Percentiles rank a stretch among this genome's conserved stretches.
Conservation (phyloP, 2,797 vertebrate species). For the Miichthys miiuy region DNA sequence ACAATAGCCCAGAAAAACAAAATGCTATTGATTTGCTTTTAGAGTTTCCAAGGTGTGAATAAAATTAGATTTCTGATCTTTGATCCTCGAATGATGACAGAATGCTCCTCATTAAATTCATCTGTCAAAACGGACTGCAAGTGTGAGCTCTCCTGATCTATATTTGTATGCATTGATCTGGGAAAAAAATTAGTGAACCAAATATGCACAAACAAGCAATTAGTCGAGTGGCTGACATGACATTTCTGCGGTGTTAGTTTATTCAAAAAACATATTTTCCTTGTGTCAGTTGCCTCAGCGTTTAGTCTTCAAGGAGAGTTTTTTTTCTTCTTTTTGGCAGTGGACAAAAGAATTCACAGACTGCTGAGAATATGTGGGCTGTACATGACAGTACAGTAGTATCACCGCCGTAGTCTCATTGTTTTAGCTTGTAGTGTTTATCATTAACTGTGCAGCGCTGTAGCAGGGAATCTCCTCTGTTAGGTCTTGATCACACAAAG, state of each 20-base stretch:
- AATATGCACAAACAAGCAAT: constrained; percentile 73
- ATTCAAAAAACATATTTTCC: constrained; percentile 38
- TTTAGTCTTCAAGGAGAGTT: constrained; percentile 25
- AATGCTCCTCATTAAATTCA: constrained; percentile 64
- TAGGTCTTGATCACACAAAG: constrained; percentile 44
- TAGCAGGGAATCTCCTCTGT: constrained; percentile 42
- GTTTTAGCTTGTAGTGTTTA: constrained; percentile 31
- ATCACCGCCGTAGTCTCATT: constrained; percentile 15
- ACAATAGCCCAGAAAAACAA: constrained; percentile 29
- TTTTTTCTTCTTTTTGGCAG: neutral
- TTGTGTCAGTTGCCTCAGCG: constrained; percentile 29
- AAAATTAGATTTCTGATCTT: constrained; percentile 57
- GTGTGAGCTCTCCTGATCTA: constrained; percentile 57
- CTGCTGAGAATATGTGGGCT: constrained; percentile 24
- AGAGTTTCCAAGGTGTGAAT: constrained; percentile 34
- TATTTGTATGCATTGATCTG: constrained; percentile 74
- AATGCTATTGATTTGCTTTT: constrained; percentile 49
- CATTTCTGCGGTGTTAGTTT: constrained; percentile 65
- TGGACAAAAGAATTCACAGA: neutral
- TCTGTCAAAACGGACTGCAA: constrained; percentile 58
- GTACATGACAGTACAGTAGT: constrained; percentile 3
- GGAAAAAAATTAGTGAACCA: constrained; percentile 50
- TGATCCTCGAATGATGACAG: constrained; percentile 57
- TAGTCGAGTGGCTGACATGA: constrained; percentile 68
- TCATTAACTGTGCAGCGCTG: constrained; percentile 31